Evolutionary conservation across 2,113 vertebrate genomes (phyloP), one percentile per base, ranked within the genome.

Genomic region (Brachirus orientalis): DNA sequence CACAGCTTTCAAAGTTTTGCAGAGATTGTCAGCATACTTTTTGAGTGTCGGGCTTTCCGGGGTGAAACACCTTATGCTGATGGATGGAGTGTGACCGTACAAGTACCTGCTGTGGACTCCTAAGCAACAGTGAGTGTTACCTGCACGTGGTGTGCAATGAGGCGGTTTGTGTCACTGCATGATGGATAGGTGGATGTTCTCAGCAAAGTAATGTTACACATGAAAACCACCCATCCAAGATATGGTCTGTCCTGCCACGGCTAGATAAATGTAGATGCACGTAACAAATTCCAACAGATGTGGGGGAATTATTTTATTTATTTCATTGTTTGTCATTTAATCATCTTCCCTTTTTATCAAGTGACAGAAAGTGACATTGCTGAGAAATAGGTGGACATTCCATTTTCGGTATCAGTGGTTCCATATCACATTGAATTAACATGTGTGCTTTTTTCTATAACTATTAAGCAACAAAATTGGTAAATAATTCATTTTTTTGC

Each of bases 131-230:
- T 43, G 77, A 83, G 85, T 77, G 77, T 87, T 28, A 84, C 84
- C 86, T 87, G 88, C 82, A 69, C 82, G 74, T 47, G 51, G 63
- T 87, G 89, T 81, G 88, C 88, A 90, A 90, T 90, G 89, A 90
- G 86, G 82, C 85, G 63, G 77, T 10, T 46, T 59, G 35, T 83
- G 87, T 88, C 90, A 85, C 41, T 19, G 44, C 56, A 44, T 90
- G 90, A 91, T 90, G 77, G 89, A 91, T 90, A 75, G 88, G 84
- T 72, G 85, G 86, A 89, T 82, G 77, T 78, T 83, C 75, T 79
- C 80, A 54, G 87, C 75, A 77, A 82, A 79, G 85, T 75, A 80
- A 87, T 84, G 86, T 86, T 86, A 84, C 83, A 90, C 72, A 75
- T 87, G 82, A 83, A 90, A 88, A 80, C 66, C 79, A 83, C 53